Evolutionary conservation across 2,888 invertebrate genomes (phyloP).

Genomic region (Watsonalla cultraria): DNA sequence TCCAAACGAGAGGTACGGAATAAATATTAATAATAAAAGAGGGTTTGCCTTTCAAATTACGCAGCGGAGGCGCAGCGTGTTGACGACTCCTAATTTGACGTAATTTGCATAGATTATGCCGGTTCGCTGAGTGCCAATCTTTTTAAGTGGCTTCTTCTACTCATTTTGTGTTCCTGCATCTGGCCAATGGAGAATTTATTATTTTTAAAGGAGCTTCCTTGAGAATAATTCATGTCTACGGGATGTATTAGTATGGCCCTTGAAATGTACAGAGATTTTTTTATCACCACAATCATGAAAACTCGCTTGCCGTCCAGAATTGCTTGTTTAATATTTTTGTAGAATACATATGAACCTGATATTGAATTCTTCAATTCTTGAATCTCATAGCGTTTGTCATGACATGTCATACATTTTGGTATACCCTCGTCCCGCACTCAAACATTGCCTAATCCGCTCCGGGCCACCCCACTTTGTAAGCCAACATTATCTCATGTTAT

Average conservation of each 20-base stretch:
- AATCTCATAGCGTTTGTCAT: neutral
- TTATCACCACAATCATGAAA: too few relatives aligned
- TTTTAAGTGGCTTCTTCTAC: slow-evolving; percentile 76
- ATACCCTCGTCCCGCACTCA: slow-evolving; percentile 33
- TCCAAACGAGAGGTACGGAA: slow-evolving; percentile 61
- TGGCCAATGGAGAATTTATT: slow-evolving; percentile 67
- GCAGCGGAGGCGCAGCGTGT: slow-evolving; percentile 63
- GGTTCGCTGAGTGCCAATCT: slow-evolving; percentile 78
- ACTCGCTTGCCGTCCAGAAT: neutral
- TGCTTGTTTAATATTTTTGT: too few relatives aligned
- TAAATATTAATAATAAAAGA: slow-evolving; percentile 78
- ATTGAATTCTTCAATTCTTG: too few relatives aligned
- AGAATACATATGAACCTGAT: too few relatives aligned
- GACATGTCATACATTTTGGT: neutral
- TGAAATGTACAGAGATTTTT: too few relatives aligned
- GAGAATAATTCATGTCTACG: slow-evolving; percentile 42
- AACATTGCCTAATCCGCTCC: slow-evolving; percentile 55
- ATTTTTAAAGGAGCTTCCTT: slow-evolving; percentile 50
- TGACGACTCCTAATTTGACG: slow-evolving; percentile 77
- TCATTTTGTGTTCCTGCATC: slow-evolving; percentile 68
- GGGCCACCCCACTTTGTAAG: slow-evolving; percentile 56
- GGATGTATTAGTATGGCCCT: slow-evolving; percentile 10
- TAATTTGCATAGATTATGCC: slow-evolving; percentile 79
- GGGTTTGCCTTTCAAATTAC: slow-evolving; percentile 75
- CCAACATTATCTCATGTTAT: slow-evolving; percentile 75